Evolutionary conservation across 2,888 invertebrate species (phyloP).

Genomic region (Cloeon dipterum): DNA sequence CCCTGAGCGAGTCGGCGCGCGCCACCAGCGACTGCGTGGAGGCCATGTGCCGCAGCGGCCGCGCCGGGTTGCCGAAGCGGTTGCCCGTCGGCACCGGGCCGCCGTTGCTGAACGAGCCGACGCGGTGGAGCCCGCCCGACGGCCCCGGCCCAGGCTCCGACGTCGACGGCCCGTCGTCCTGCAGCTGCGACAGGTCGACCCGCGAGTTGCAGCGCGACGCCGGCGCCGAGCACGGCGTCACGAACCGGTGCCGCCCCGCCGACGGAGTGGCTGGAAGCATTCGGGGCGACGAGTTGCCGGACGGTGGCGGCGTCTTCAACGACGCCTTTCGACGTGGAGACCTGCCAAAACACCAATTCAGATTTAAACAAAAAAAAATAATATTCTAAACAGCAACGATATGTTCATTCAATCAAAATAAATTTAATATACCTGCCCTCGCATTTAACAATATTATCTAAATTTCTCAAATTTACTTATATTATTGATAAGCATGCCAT

Average conservation of each 20-base stretch:
- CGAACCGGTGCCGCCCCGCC: slow-evolving; percentile 36
- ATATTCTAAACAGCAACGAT: too few relatives aligned
- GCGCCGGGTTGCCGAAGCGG: background rate
- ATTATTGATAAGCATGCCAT: too few relatives aligned
- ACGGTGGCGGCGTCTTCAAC: slow-evolving; percentile 42
- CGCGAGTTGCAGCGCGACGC: slow-evolving; percentile 11
- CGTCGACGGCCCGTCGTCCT: slow-evolving; percentile 4
- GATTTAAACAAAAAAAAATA: too few relatives aligned
- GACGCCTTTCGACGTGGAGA: slow-evolving; percentile 8
- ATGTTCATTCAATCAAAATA: too few relatives aligned
- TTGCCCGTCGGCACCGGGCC: background rate
- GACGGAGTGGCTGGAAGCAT: slow-evolving; percentile 28
- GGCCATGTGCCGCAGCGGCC: background rate
- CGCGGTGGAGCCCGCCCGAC: background rate
- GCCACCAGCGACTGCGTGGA: background rate
- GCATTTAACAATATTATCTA: too few relatives aligned
- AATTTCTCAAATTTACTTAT: too few relatives aligned
- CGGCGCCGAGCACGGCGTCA: slow-evolving; percentile 23
- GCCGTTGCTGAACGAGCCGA: background rate
- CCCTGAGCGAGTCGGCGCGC: background rate
- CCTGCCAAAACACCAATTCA: too few relatives aligned
- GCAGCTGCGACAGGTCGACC: slow-evolving; percentile 8
- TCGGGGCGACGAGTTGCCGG: slow-evolving; percentile 26
- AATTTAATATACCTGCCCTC: too few relatives aligned
- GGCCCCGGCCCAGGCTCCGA: background rate